A percentile compares a stretch with the other conserved stretches of the same genome.
Conservation (phyloP, 2,888 invertebrate species). For the Cheilosia soror region DNA sequence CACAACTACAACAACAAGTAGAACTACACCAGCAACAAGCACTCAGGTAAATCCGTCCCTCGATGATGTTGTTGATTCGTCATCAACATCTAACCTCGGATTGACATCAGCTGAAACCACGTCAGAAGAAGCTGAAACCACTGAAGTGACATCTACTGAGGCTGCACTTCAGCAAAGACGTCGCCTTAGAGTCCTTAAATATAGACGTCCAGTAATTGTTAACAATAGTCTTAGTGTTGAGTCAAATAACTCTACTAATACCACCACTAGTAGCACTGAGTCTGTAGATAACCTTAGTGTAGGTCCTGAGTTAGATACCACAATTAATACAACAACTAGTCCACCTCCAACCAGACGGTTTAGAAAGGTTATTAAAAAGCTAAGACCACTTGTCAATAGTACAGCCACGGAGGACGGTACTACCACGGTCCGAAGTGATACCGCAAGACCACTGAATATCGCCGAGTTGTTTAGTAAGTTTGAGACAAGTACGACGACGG, state of each 20-base stretch:
- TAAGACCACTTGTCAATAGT: slow-evolving; percentile 49
- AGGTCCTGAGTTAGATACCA: slow-evolving; percentile 42
- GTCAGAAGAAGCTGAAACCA: slow-evolving; percentile 38
- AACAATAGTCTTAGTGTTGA: slow-evolving; percentile 66
- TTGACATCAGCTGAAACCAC: slow-evolving; percentile 42
- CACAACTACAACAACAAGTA: slow-evolving; percentile 30
- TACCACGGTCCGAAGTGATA: background rate
- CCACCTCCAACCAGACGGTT: slow-evolving; percentile 46
- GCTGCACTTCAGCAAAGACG: slow-evolving; percentile 43
- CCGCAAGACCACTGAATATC: slow-evolving; percentile 38
- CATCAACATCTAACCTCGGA: slow-evolving; percentile 45
- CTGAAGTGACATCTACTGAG: slow-evolving; percentile 51
- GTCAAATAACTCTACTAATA: slow-evolving; percentile 70
- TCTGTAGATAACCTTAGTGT: slow-evolving; percentile 72
- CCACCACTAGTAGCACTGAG: slow-evolving; percentile 58
- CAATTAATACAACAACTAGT: slow-evolving; percentile 38
- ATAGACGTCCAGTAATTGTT: slow-evolving; percentile 60
- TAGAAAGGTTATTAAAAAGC: slow-evolving; percentile 52
- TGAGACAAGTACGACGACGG: background rate
- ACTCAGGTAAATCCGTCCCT: slow-evolving; percentile 53
- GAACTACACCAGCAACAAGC: slow-evolving; percentile 33
- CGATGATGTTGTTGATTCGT: slow-evolving; percentile 43
- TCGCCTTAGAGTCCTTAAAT: slow-evolving; percentile 69
- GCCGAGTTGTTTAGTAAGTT: slow-evolving; percentile 50
- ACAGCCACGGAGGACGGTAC: slow-evolving; percentile 14